Conservation (phyloP, 2,797 vertebrate genomes). For the Halcyon chelicuti region DNA sequence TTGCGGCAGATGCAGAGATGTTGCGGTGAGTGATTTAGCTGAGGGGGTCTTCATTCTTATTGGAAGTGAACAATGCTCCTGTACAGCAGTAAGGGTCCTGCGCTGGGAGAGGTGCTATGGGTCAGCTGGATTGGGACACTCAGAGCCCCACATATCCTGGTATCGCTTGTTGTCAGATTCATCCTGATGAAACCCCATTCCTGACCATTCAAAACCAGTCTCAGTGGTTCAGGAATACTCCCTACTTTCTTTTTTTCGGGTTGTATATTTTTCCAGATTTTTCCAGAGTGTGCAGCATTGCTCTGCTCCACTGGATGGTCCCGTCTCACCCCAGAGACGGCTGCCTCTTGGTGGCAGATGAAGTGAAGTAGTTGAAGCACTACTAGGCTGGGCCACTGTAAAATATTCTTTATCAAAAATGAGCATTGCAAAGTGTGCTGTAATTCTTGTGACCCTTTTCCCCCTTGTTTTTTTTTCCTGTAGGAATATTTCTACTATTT, state of each 20-base stretch:
- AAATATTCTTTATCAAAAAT: constrained; percentile 5
- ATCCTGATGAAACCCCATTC: background rate
- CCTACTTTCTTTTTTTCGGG: background rate
- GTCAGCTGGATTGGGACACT: rapidly evolving
- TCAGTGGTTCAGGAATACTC: background rate
- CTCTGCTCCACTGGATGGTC: background rate
- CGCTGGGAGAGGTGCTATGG: rapidly evolving
- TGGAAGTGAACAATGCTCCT: background rate
- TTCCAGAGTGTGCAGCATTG: background rate
- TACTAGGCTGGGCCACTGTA: background rate
- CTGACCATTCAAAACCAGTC: background rate
- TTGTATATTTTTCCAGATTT: background rate
- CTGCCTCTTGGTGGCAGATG: background rate
- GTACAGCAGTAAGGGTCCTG: rapidly evolving
- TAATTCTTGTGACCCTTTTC: background rate
- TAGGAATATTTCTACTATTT: background rate
- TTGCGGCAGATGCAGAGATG: background rate
- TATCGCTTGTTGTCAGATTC: rapidly evolving
- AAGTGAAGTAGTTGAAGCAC: background rate
- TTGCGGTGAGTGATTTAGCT: background rate
- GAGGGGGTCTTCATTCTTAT: background rate
- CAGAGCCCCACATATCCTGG: too few relatives aligned
- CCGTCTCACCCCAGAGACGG: rapidly evolving
- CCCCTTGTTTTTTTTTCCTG: too few relatives aligned
- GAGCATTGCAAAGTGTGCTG: background rate